Conservation (phyloP, 2,888 invertebrate genomes). For the Tridacna crocea region DNA sequence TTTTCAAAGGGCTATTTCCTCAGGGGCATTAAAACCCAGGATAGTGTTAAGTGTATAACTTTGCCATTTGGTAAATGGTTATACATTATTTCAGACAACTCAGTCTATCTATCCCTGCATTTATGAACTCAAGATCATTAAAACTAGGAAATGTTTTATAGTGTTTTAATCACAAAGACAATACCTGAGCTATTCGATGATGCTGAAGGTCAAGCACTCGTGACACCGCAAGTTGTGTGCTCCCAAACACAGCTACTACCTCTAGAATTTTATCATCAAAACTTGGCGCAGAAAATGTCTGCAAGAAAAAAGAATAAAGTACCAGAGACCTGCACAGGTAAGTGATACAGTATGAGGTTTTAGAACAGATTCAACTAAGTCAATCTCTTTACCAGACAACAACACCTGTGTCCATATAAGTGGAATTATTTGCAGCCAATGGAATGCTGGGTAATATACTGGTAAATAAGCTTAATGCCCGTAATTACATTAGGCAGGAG, state of each 20-base stretch:
- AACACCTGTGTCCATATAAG: no score
- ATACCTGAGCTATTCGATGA: constrained; percentile 95
- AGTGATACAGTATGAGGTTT: no score
- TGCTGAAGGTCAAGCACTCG: constrained; percentile 97
- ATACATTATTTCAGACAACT: no score
- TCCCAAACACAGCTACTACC: constrained; percentile 98
- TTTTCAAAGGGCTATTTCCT: not conserved
- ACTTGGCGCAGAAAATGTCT: constrained; percentile 94
- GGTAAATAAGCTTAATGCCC: no score
- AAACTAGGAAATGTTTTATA: not conserved
- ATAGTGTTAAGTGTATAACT: no score
- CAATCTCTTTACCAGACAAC: no score
- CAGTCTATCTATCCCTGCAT: no score
- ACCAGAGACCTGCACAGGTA: no score
- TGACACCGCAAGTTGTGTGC: constrained; percentile 98
- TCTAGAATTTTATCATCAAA: constrained; percentile 98
- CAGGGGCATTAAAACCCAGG: not conserved
- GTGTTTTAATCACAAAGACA: not conserved
- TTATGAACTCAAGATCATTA: not conserved
- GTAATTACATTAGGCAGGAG: no score
- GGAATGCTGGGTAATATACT: no score
- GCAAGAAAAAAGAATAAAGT: constrained; percentile 40
- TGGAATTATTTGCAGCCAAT: no score
- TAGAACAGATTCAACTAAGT: no score
- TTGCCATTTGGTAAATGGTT: not conserved